Percentiles rank a stretch among this genome's conserved stretches.
phyloP scores from a whole-genome alignment of 2,113 vertebrate species.

The Psilopogon haemacephalus region DNA sequence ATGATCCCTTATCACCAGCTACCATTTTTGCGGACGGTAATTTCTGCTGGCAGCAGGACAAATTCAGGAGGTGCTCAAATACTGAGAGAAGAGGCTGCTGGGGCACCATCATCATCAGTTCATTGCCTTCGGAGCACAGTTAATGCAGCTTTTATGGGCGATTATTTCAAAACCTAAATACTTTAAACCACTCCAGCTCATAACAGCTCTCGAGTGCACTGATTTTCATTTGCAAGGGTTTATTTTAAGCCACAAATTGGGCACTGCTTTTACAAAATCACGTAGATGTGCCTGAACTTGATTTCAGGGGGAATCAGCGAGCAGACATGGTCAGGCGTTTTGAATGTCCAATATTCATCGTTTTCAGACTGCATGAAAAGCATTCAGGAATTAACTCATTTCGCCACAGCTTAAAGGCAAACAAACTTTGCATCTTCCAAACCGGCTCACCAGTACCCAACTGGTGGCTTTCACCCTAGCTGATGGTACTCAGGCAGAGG shows the following conservation, averaged over 20 bases:
- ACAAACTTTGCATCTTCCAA: neutral
- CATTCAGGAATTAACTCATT: neutral
- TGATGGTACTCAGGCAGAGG: neutral
- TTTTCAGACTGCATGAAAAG: neutral
- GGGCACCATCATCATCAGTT: neutral
- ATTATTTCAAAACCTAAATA: constrained; percentile 52
- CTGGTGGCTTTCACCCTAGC: neutral
- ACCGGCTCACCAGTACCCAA: neutral
- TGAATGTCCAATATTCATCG: neutral
- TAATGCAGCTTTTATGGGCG: constrained; percentile 5
- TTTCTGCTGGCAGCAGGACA: constrained; percentile 15
- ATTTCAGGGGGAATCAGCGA: constrained; percentile 21
- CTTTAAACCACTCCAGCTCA: constrained; percentile 39
- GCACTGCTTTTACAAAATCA: constrained; percentile 9
- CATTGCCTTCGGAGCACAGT: neutral
- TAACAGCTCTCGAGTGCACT: constrained; percentile 13
- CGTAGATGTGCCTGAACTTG: neutral
- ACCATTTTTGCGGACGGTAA: neutral
- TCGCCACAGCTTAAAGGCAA: neutral
- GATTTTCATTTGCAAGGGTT: constrained; percentile 37
- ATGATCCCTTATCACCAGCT: neutral
- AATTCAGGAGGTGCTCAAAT: constrained; percentile 25
- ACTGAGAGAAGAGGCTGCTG: constrained; percentile 1
- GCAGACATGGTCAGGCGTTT: constrained; percentile 5
- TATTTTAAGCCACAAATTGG: constrained; percentile 43